Conservation (phyloP, 2,113 vertebrate genomes). For the Oryzias melastigma region DNA sequence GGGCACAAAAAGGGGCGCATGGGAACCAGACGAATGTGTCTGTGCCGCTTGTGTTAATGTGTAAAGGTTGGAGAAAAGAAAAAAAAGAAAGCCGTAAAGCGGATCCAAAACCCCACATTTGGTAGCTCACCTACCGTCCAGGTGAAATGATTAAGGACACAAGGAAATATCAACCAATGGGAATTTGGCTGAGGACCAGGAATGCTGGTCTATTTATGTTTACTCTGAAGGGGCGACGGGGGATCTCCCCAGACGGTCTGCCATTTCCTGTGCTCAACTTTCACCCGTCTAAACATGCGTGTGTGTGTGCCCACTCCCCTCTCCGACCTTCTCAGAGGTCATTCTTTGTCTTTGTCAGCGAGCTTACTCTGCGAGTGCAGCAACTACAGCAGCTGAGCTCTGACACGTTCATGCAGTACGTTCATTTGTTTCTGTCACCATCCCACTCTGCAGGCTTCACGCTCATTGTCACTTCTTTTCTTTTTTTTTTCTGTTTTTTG, state of each 20-base stretch:
- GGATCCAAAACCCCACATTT: too few relatives aligned
- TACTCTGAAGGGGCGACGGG: constrained; percentile 21
- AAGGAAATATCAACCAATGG: constrained; percentile 10
- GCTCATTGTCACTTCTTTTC: constrained; percentile 3
- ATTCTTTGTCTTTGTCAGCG: constrained; percentile 26
- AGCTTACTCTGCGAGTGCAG: constrained; percentile 8
- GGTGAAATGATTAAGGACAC: background rate
- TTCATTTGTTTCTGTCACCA: constrained; percentile 22
- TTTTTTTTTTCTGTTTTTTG: constrained; percentile 7
- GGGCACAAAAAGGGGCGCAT: constrained; percentile 1
- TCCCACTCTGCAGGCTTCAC: background rate
- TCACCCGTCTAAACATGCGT: constrained; percentile 12
- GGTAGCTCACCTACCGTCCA: background rate
- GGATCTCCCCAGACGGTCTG: constrained; percentile 39
- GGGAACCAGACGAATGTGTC: constrained; percentile 35
- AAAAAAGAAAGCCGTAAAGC: background rate
- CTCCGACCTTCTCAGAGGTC: constrained; percentile 25
- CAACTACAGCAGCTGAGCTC: constrained; percentile 13
- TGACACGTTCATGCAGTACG: background rate
- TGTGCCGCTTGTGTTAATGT: constrained; percentile 14
- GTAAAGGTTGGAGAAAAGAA: constrained; percentile 11
- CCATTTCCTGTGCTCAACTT: constrained; percentile 35
- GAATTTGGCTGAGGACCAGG: constrained; percentile 33
- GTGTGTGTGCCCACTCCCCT: constrained; percentile 1
- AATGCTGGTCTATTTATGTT: constrained; percentile 45